Evolutionary conservation across 2,113 vertebrate species (phyloP).

Genomic region (Nyctereutes procyonoides): DNA sequence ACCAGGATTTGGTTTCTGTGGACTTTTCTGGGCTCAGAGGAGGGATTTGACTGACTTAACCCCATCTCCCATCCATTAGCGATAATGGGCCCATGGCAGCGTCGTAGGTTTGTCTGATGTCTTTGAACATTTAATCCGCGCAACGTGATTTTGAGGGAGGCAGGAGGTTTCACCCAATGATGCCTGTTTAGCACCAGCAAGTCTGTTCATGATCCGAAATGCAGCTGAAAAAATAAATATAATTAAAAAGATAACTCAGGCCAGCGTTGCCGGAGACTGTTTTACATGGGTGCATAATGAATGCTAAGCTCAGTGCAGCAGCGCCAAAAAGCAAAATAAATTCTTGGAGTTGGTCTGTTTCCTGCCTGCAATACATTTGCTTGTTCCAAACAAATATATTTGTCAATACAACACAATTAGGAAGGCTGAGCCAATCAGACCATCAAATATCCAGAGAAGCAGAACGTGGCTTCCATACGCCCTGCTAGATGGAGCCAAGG

Average conservation of each 20-base stretch:
- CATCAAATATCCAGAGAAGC: constrained; percentile 42
- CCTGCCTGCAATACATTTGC: constrained; percentile 74
- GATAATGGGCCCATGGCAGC: neutral
- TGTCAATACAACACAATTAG: constrained; percentile 78
- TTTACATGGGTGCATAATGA: constrained; percentile 76
- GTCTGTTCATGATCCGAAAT: constrained; percentile 75
- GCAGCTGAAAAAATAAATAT: constrained; percentile 79
- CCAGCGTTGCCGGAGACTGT: constrained; percentile 55
- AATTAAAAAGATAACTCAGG: constrained; percentile 82
- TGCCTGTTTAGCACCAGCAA: constrained; percentile 68
- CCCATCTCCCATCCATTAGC: constrained; percentile 11
- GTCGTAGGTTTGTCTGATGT: neutral
- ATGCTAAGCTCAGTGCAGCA: constrained; percentile 59
- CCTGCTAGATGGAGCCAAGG: constrained; percentile 19
- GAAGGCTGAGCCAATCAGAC: constrained; percentile 76
- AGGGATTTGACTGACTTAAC: constrained; percentile 57
- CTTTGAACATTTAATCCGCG: constrained; percentile 60
- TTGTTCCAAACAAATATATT: constrained; percentile 81
- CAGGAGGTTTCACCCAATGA: constrained; percentile 51
- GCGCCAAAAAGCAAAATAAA: constrained; percentile 82
- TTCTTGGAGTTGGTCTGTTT: constrained; percentile 75
- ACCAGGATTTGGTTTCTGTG: constrained; percentile 59
- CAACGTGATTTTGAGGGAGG: neutral
- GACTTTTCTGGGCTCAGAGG: constrained; percentile 21
- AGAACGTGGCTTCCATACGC: neutral